Conservation (phyloP, 2,113 vertebrate genomes). For the Zeus faber region DNA sequence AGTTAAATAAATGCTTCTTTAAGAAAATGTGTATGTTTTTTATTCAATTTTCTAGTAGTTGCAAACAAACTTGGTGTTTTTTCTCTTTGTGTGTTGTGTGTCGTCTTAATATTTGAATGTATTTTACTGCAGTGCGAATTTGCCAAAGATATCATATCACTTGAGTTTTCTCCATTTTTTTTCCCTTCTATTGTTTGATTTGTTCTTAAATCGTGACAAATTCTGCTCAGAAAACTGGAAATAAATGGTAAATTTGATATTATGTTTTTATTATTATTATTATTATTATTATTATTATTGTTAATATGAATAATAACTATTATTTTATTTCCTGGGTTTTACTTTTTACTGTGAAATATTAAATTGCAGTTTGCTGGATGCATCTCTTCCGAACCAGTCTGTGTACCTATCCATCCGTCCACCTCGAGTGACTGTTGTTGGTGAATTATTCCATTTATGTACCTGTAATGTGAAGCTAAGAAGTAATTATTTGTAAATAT, state of each 20-base stretch:
- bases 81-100: conserved; percentile 91
- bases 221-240: conserved; percentile 66
- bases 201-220: conserved; percentile 66
- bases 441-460: conserved; percentile 96
- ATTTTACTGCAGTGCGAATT: conserved; percentile 98
- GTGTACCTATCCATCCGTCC: conserved; percentile 87
- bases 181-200: too few relatives aligned
- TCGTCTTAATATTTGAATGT: conserved; percentile 99
- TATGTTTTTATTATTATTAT: conserved; percentile 72
- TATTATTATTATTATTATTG: conserved; percentile 72
- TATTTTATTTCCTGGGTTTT: conserved; percentile 72
- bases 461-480: conserved; percentile 94
- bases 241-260: conserved; percentile 71
- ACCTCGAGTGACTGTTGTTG: conserved; percentile 96
- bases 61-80: conserved; percentile 89
- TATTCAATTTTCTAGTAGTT: conserved; percentile 99
- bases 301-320: conserved; percentile 55
- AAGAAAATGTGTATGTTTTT: conserved; percentile 97
- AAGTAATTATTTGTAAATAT: conserved; percentile 99
- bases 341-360: conserved; percentile 87
- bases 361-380: conserved; percentile 88
- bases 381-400: conserved; percentile 88
- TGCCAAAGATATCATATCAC: conserved; percentile 98
- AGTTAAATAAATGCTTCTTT: conserved; percentile 91
- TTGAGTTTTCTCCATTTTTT: conserved; percentile 77